These are phyloP conservation scores for Xenopus laevis DNA, from an alignment of 2,113 vertebrate species.

Conservation along the genomic window DNA sequence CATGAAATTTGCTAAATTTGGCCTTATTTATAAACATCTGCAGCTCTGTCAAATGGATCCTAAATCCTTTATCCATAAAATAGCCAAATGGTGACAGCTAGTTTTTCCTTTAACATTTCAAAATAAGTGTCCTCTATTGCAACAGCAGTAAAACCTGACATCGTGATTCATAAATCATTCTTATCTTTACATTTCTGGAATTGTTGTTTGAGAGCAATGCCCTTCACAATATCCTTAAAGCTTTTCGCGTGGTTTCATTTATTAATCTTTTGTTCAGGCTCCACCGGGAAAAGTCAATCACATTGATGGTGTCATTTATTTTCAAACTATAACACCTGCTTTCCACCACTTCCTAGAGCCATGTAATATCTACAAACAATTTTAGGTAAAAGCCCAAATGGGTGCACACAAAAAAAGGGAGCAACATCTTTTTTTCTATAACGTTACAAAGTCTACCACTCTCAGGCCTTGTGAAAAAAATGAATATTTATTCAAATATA, in stretches of 20 bases:
- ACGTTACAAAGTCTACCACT: no score
- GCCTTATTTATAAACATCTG: no score
- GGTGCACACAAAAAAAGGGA: no score
- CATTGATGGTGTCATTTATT: neutral
- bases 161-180: constrained; percentile 1
- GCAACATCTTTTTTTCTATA: no score
- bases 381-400: no score
- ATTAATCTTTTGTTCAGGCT: neutral
- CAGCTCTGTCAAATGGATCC: no score
- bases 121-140: neutral
- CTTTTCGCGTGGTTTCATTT: neutral
- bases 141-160: neutral
- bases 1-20: no score
- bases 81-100: neutral
- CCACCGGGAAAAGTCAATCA: neutral
- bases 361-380: neutral
- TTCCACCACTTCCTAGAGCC: neutral
- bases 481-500: no score
- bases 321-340: neutral
- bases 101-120: neutral
- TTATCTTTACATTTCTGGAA: constrained; percentile 8
- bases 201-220: neutral
- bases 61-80: no score
- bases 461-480: no score
- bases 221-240: neutral